These are phyloP conservation scores for Etheostoma spectabile DNA, from an alignment of 2,113 vertebrate genomes.

Conservation along the genomic window DNA sequence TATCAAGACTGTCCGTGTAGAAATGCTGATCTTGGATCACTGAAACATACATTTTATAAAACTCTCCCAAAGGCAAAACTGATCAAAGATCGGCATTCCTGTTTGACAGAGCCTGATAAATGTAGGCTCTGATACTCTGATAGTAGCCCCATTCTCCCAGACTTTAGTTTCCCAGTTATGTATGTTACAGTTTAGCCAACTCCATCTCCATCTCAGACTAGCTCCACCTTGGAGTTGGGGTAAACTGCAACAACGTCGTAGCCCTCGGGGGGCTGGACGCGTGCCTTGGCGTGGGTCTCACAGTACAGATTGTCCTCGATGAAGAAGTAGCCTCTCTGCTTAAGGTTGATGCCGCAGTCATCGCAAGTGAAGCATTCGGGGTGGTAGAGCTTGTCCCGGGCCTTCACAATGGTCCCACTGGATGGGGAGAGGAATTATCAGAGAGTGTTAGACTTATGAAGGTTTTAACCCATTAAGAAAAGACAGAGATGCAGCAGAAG, in stretches of 20 bases:
- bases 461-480: background rate
- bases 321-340: slow-evolving; percentile 97
- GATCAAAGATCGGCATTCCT: slow-evolving; percentile 51
- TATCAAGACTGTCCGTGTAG: slow-evolving; percentile 32
- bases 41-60: slow-evolving; percentile 12
- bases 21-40: slow-evolving; percentile 52
- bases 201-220: slow-evolving; percentile 82
- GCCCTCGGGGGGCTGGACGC: slow-evolving; percentile 95
- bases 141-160: slow-evolving; percentile 34
- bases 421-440: background rate
- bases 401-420: slow-evolving; percentile 97
- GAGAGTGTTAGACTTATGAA: background rate
- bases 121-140: slow-evolving; percentile 23
- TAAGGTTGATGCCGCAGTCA: slow-evolving; percentile 95
- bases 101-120: slow-evolving; percentile 45
- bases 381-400: slow-evolving; percentile 97
- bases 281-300: slow-evolving; percentile 94
- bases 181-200: background rate
- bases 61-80: slow-evolving; percentile 35
- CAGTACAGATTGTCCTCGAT: slow-evolving; percentile 97
- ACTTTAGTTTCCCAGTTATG: slow-evolving; percentile 34
- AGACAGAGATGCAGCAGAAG: background rate
- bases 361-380: slow-evolving; percentile 97
- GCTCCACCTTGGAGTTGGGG: slow-evolving; percentile 96
- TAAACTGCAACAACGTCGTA: slow-evolving; percentile 99